phyloP scores from a whole-genome alignment of 2,888 invertebrate species.

The Smittia sp. region DNA sequence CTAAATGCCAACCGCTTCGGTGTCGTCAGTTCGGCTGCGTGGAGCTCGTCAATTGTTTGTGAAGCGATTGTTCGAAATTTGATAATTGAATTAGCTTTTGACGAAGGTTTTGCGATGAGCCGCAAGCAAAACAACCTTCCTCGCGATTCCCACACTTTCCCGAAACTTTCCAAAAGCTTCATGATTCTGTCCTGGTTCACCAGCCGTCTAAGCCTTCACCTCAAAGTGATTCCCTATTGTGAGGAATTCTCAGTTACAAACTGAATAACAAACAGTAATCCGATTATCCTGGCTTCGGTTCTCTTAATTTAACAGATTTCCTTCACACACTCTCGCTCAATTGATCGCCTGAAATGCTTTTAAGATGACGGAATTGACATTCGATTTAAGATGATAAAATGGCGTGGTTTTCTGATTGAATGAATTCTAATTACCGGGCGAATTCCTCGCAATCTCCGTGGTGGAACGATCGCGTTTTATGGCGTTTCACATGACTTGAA shows the following conservation, averaged over 20 bases:
- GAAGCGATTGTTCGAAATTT: too few relatives aligned
- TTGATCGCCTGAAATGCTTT: slow-evolving; percentile 21
- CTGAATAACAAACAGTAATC: slow-evolving; percentile 24
- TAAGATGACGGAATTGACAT: slow-evolving; percentile 24
- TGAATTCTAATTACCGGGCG: slow-evolving; percentile 1
- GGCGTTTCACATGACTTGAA: slow-evolving; percentile 20
- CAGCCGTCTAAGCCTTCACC: not conserved
- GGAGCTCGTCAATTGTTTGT: too few relatives aligned
- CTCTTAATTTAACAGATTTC: slow-evolving; percentile 21
- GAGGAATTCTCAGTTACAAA: slow-evolving; percentile 17
- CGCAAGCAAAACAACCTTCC: too few relatives aligned
- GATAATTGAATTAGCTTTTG: too few relatives aligned
- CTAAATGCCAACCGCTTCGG: not conserved
- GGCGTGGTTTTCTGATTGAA: slow-evolving; percentile 21
- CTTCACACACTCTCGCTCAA: slow-evolving; percentile 9
- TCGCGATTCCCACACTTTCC: too few relatives aligned
- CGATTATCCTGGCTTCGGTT: slow-evolving; percentile 23
- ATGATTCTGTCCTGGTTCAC: too few relatives aligned
- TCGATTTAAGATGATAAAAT: not conserved
- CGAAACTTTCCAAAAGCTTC: too few relatives aligned
- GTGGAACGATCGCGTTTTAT: slow-evolving; percentile 24
- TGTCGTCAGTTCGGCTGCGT: too few relatives aligned
- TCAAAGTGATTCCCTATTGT: not conserved
- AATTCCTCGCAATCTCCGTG: not conserved
- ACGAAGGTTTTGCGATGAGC: too few relatives aligned